phyloP scores from a whole-genome alignment of 2,797 vertebrate genomes.

The Loris lydekkerianus region DNA sequence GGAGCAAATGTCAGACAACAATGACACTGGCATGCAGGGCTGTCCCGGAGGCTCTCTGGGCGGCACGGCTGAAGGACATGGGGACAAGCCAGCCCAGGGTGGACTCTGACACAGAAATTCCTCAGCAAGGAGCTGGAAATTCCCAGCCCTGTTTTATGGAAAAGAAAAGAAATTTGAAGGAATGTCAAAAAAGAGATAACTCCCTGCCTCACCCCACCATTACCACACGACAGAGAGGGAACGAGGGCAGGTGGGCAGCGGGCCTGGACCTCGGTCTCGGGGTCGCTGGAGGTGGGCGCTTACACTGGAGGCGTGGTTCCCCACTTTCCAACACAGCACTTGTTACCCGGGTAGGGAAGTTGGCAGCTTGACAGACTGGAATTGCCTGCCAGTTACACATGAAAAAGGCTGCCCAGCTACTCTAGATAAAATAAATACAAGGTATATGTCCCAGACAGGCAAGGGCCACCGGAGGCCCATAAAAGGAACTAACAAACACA shows the following conservation, averaged over 20 bases:
- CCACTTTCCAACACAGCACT: conserved; percentile 71
- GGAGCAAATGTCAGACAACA: conserved; percentile 74
- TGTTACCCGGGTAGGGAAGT: conserved; percentile 64
- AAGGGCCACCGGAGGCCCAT: conserved; percentile 73
- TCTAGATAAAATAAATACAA: conserved; percentile 82
- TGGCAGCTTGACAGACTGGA: conserved; percentile 76
- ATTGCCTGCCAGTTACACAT: conserved; percentile 50
- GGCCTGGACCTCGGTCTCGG: conserved; percentile 63
- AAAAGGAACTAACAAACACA: conserved; percentile 74
- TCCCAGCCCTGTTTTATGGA: conserved; percentile 70
- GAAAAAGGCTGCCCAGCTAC: conserved; percentile 83
- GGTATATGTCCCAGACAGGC: conserved; percentile 35
- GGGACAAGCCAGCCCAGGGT: neutral
- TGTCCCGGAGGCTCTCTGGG: conserved; percentile 53
- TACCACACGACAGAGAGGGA: conserved; percentile 16
- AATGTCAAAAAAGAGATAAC: conserved; percentile 73
- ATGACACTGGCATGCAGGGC: conserved; percentile 69
- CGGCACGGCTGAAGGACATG: neutral
- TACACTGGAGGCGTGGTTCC: neutral
- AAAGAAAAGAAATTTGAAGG: conserved; percentile 69
- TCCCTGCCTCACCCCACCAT: conserved; percentile 36
- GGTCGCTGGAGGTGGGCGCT: neutral
- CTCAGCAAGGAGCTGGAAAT: conserved; percentile 66
- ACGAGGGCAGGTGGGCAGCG: neutral
- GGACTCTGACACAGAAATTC: conserved; percentile 57